Percentiles rank a stretch among this genome's conserved stretches.
Conservation (phyloP, 2,888 invertebrate species). For the Drosophila kuntzei region DNA sequence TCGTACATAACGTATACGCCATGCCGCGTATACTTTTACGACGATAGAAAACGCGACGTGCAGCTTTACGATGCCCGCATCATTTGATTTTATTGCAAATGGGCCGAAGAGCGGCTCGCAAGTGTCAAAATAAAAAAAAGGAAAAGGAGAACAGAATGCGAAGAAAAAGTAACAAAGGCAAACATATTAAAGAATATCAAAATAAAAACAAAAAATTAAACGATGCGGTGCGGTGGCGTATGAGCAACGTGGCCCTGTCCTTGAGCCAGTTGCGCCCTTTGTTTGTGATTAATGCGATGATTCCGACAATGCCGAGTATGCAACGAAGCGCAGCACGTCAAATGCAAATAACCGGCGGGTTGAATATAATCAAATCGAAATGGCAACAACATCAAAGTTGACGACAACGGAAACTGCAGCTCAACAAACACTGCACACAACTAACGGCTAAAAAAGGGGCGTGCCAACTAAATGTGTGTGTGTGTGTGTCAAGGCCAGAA, state of each 20-base stretch:
- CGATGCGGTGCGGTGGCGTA: conserved; percentile 14
- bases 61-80: conserved; percentile 75
- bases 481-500: conserved; percentile 59
- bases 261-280: conserved; percentile 60
- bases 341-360: conserved; percentile 78
- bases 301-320: conserved; percentile 56
- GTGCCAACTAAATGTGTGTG: not conserved
- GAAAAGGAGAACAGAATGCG: conserved; percentile 2
- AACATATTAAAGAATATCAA: conserved; percentile 8
- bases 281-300: conserved; percentile 75
- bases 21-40: conserved; percentile 65
- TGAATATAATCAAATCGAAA: conserved; percentile 74
- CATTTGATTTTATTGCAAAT: conserved; percentile 77
- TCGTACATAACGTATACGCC: conserved; percentile 63
- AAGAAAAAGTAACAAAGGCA: conserved; percentile 28
- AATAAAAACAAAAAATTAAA: not conserved
- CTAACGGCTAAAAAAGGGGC: conserved; percentile 34
- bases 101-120: conserved; percentile 46
- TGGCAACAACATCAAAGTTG: conserved; percentile 69
- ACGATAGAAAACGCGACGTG: conserved; percentile 70
- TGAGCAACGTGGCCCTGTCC: conserved; percentile 47
- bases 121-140: conserved; percentile 51
- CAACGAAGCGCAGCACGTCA: conserved; percentile 68
- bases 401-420: conserved; percentile 65
- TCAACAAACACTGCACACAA: conserved; percentile 41